phyloP scores from a whole-genome alignment of 2,888 invertebrate genomes.

The Oxycera nigricornis region DNA sequence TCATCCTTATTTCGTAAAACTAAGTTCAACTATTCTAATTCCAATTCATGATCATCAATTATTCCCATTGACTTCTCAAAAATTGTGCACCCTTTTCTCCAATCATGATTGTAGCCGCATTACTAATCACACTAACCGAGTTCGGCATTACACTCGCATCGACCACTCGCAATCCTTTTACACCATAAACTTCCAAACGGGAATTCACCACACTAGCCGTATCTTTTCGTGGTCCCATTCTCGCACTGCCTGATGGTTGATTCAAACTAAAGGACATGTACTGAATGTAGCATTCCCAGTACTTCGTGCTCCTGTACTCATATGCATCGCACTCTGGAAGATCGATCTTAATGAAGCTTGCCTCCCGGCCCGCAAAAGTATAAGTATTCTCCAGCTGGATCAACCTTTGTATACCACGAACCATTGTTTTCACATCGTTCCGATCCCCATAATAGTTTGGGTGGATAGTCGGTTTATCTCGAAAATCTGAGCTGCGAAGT shows the following conservation, averaged over 20 bases:
- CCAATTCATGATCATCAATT: no score
- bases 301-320: constrained; percentile 63
- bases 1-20: no score
- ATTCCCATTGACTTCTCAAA: constrained; percentile 54
- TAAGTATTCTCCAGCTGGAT: constrained; percentile 60
- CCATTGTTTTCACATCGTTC: constrained; percentile 64
- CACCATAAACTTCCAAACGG: constrained; percentile 65
- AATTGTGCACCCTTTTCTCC: constrained; percentile 80
- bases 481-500: constrained; percentile 66
- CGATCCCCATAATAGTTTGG: constrained; percentile 69
- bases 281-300: constrained; percentile 84
- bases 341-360: constrained; percentile 61
- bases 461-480: constrained; percentile 68
- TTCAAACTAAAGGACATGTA: constrained; percentile 80
- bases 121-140: constrained; percentile 79
- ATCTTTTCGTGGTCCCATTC: constrained; percentile 67
- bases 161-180: constrained; percentile 67
- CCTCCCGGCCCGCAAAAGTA: constrained; percentile 59
- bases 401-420: constrained; percentile 60
- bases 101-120: constrained; percentile 86
- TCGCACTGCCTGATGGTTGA: constrained; percentile 73
- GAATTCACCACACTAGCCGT: constrained; percentile 66
- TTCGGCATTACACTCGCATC: constrained; percentile 85
- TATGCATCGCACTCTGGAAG: constrained; percentile 51
- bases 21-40: no score